Evolutionary conservation across 1,140 invertebrate species (phyloP).

Genomic region (Drosophila sp.): DNA sequence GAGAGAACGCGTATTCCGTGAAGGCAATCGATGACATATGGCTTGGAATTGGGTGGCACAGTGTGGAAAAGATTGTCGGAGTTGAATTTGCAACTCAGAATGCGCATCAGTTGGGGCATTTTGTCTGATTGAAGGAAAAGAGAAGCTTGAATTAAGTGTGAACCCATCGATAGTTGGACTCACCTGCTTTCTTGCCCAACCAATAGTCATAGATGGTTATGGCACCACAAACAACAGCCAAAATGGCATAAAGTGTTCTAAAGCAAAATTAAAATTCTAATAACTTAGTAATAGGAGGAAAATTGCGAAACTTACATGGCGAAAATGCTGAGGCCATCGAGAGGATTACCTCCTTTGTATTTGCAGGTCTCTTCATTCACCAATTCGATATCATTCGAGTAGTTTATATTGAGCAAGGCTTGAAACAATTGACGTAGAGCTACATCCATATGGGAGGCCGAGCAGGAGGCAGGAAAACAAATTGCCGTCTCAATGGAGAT

Average conservation of each 20-base stretch:
- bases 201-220: constrained; percentile 7
- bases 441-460: neutral
- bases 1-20: constrained; percentile 1
- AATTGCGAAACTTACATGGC: neutral
- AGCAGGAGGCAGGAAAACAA: constrained; percentile 6
- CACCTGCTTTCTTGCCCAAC: constrained; percentile 6
- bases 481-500: constrained; percentile 1
- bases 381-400: neutral
- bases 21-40: neutral
- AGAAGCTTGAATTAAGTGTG: neutral
- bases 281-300: neutral
- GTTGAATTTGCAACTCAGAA: constrained; percentile 3
- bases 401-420: neutral
- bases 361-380: constrained; percentile 6
- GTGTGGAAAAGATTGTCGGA: neutral
- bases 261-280: neutral
- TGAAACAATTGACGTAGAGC: neutral
- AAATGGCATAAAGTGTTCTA: neutral
- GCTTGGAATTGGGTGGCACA: neutral
- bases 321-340: constrained; percentile 2
- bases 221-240: constrained; percentile 3
- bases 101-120: constrained; percentile 4
- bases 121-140: neutral
- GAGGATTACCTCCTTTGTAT: neutral
- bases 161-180: neutral